Percentiles rank a stretch among this genome's conserved stretches.
phyloP scores from a whole-genome alignment of 2,888 invertebrate genomes.

The Agriopis leucophaearia region DNA sequence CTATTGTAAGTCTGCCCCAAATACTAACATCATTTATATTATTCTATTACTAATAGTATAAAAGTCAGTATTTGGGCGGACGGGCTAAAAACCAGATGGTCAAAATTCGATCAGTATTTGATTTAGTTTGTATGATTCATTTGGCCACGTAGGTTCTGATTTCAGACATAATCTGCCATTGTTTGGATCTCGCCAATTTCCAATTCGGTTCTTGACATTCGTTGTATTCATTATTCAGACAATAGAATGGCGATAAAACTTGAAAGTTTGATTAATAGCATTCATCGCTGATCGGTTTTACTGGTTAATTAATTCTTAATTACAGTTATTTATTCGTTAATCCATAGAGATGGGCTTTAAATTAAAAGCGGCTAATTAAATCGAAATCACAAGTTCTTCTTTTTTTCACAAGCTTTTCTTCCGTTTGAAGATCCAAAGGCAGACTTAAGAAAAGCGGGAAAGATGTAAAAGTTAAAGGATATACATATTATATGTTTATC shows the following conservation, averaged over 20 bases:
- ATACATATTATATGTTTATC: too few relatives aligned
- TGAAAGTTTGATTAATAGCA: constrained; percentile 30
- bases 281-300: constrained; percentile 13
- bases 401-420: neutral
- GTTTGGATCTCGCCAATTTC: constrained; percentile 36
- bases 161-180: constrained; percentile 19
- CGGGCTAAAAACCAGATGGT: neutral
- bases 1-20: too few relatives aligned
- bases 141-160: constrained; percentile 13
- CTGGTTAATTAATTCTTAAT: constrained; percentile 23
- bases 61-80: too few relatives aligned
- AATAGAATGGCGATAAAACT: constrained; percentile 6
- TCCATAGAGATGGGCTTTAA: neutral
- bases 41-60: too few relatives aligned
- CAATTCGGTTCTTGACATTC: constrained; percentile 28
- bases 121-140: neutral
- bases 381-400: neutral
- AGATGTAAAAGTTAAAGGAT: neutral
- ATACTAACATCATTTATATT: too few relatives aligned
- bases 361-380: neutral
- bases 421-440: neutral
- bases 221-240: constrained; percentile 23
- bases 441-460: neutral
- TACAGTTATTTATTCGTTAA: constrained; percentile 14
- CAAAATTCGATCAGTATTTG: neutral